Evolutionary conservation across 1,140 invertebrate genomes (phyloP).

Genomic region (Solenopsis invicta): DNA sequence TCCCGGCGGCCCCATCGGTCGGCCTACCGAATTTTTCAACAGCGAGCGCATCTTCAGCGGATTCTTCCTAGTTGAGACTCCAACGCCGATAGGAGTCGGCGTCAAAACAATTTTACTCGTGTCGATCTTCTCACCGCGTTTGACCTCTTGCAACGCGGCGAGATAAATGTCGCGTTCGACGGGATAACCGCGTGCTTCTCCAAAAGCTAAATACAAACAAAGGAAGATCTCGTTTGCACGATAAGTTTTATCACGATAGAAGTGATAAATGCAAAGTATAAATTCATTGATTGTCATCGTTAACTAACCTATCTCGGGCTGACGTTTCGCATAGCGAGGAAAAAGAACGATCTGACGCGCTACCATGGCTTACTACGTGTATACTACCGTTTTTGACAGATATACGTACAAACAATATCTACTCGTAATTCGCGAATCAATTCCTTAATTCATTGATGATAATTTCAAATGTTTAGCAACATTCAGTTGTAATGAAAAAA

Average conservation of each 20-base stretch:
- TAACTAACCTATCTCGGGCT: conserved; percentile 18
- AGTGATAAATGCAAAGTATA: background rate
- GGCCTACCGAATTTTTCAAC: background rate
- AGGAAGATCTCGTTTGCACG: background rate
- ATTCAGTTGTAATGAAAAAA: background rate
- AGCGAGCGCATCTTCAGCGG: background rate
- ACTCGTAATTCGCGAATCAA: background rate
- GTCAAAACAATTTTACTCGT: conserved; percentile 61
- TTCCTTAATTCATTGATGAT: background rate
- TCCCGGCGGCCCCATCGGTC: conserved; percentile 66
- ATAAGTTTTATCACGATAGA: background rate
- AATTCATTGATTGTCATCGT: conserved; percentile 15
- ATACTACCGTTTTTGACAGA: background rate
- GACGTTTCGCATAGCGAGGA: background rate
- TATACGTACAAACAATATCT: background rate
- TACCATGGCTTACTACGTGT: background rate
- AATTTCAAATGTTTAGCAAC: conserved; percentile 18
- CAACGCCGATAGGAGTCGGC: background rate
- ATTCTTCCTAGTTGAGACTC: background rate
- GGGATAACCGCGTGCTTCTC: conserved; percentile 88
- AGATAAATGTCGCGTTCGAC: conserved; percentile 88
- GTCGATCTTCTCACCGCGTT: conserved; percentile 68
- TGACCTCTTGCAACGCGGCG: conserved; percentile 62
- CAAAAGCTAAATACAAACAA: conserved; percentile 86
- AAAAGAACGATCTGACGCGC: background rate